phyloP scores from a whole-genome alignment of 2,888 invertebrate genomes.

The Heliconius ismenius region DNA sequence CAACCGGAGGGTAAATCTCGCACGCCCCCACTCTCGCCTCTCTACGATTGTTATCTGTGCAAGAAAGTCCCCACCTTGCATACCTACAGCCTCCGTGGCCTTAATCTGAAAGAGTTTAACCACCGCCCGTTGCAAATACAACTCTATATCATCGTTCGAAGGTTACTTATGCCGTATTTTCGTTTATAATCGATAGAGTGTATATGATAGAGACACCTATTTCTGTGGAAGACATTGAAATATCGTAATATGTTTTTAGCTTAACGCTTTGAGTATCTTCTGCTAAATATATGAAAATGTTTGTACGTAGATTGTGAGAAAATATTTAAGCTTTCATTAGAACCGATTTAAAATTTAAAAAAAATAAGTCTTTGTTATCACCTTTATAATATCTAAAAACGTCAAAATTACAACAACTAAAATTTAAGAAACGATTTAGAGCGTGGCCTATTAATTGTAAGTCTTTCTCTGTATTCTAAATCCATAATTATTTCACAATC shows the following conservation, averaged over 20 bases:
- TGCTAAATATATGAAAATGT: not conserved
- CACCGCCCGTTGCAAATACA: conserved; percentile 50
- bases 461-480: too few relatives aligned
- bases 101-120: conserved; percentile 77
- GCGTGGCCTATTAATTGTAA: too few relatives aligned
- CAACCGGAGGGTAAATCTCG: conserved; percentile 62
- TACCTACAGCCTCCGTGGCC: conserved; percentile 64
- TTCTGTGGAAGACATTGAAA: conserved; percentile 17
- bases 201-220: conserved; percentile 29
- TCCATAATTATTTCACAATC: too few relatives aligned
- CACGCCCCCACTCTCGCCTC: conserved; percentile 73
- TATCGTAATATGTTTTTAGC: conserved; percentile 30
- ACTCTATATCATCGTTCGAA: conserved; percentile 52
- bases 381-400: too few relatives aligned
- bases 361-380: too few relatives aligned
- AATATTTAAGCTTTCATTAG: not conserved
- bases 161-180: conserved; percentile 44
- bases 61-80: conserved; percentile 73
- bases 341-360: not conserved
- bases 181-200: conserved; percentile 44
- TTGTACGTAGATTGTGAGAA: not conserved
- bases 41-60: conserved; percentile 72
- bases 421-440: not conserved
- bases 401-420: too few relatives aligned
- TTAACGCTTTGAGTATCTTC: conserved; percentile 21